Evolutionary conservation across 2,888 invertebrate species (phyloP).

Genomic region (Xestia sexstrigata): DNA sequence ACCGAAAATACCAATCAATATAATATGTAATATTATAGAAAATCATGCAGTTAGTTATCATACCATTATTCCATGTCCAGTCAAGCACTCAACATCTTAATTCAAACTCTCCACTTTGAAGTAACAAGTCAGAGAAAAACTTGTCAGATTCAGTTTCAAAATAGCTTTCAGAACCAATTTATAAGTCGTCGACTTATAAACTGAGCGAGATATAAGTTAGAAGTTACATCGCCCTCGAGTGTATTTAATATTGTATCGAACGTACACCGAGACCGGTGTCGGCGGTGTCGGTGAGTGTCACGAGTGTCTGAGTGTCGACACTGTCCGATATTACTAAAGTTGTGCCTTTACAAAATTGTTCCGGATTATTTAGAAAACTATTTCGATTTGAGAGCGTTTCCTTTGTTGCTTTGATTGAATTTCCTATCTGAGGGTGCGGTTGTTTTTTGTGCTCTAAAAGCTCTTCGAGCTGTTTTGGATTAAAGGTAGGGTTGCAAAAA

Average conservation of each 20-base stretch:
- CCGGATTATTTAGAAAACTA: constrained; percentile 68
- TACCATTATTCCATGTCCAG: too few relatives aligned
- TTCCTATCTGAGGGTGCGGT: constrained; percentile 33
- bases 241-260: constrained; percentile 72
- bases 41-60: too few relatives aligned
- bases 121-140: constrained; percentile 16
- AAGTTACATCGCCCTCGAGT: constrained; percentile 51
- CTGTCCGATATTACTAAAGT: constrained; percentile 74
- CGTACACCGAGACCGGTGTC: constrained; percentile 65
- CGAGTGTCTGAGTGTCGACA: constrained; percentile 54
- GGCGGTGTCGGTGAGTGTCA: constrained; percentile 48
- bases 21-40: too few relatives aligned
- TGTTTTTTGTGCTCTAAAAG: constrained; percentile 30
- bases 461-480: constrained; percentile 10
- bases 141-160: constrained; percentile 40
- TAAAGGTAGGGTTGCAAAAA: neutral
- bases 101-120: constrained; percentile 8
- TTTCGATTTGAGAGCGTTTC: constrained; percentile 59
- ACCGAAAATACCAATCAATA: neutral
- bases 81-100: neutral
- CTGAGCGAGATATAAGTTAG: constrained; percentile 55
- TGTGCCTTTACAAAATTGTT: constrained; percentile 66
- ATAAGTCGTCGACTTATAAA: constrained; percentile 52
- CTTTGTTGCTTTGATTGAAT: constrained; percentile 63
- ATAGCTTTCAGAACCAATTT: constrained; percentile 53